Percentiles rank a stretch among this genome's conserved stretches.
These are phyloP conservation scores for Sepiola atlantica DNA, from an alignment of 2,888 invertebrate species.

Conservation along the genomic window DNA sequence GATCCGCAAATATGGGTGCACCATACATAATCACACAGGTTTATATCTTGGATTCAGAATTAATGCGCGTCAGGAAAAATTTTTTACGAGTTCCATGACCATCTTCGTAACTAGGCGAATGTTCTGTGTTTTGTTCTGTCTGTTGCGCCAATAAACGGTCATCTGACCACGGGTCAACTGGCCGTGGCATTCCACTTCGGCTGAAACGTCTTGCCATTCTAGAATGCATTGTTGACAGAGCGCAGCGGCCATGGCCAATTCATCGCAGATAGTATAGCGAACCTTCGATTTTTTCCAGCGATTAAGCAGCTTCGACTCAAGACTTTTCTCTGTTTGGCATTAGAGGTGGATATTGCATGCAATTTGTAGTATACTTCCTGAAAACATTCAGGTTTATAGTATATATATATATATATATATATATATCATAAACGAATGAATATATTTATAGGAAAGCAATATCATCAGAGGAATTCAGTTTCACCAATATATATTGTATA, in stretches of 20 bases:
- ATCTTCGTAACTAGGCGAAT: slow-evolving; percentile 42
- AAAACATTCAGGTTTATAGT: no score
- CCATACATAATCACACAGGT: no score
- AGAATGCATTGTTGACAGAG: neutral
- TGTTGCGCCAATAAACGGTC: slow-evolving; percentile 54
- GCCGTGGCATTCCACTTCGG: slow-evolving; percentile 53
- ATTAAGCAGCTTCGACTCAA: neutral
- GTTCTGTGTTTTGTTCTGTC: slow-evolving; percentile 48
- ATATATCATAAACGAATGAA: no score
- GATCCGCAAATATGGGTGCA: no score
- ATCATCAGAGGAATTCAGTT: no score
- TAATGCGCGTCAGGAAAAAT: neutral
- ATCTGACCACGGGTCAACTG: slow-evolving; percentile 54
- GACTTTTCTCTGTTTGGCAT: neutral
- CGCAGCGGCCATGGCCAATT: slow-evolving; percentile 46
- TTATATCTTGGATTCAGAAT: no score
- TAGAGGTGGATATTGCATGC: neutral
- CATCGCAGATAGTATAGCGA: slow-evolving; percentile 18
- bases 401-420: no score
- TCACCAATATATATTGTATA: no score
- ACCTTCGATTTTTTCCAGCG: slow-evolving; percentile 49
- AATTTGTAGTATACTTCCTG: neutral
- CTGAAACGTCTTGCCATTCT: slow-evolving; percentile 48
- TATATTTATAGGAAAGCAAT: no score
- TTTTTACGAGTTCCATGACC: neutral